Conservation (phyloP, 1,140 invertebrate species). For the Helicoverpa zea region DNA sequence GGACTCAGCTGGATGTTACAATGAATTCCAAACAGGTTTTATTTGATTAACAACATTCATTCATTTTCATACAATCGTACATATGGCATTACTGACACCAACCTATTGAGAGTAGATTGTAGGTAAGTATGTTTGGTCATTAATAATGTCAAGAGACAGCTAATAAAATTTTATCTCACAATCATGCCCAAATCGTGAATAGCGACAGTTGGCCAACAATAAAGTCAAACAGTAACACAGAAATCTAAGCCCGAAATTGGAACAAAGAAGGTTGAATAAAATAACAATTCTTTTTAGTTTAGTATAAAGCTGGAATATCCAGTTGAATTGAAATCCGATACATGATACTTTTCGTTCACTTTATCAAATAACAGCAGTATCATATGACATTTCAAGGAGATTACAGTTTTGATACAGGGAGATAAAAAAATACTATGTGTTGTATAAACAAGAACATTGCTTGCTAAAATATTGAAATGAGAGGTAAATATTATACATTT, state of each 20-base stretch:
- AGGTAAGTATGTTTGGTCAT: background rate
- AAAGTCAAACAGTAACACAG: conserved; percentile 17
- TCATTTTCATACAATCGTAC: background rate
- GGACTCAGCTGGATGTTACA: conserved; percentile 48
- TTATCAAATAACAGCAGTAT: conserved; percentile 58
- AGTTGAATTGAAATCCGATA: conserved; percentile 50
- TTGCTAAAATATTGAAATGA: conserved; percentile 9
- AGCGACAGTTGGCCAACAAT: conserved; percentile 24
- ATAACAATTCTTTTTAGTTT: conserved; percentile 34
- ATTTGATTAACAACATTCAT: conserved; percentile 31
- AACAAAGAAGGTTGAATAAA: conserved; percentile 38
- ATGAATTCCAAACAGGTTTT: conserved; percentile 47
- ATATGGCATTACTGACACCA: background rate
- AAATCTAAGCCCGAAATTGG: conserved; percentile 27
- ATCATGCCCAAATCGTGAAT: background rate
- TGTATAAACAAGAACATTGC: conserved; percentile 13
- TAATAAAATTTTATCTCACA: no score
- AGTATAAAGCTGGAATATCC: conserved; percentile 32
- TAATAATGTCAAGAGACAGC: background rate
- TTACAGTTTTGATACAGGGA: conserved; percentile 53
- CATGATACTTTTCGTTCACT: conserved; percentile 55
- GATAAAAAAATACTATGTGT: conserved; percentile 43
- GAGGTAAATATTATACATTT: conserved; percentile 12
- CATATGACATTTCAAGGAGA: conserved; percentile 61
- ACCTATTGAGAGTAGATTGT: background rate